Percentiles rank a stretch among this genome's conserved stretches.
phyloP scores from a whole-genome alignment of 1,140 invertebrate species.

The Trichonephila clavata region DNA sequence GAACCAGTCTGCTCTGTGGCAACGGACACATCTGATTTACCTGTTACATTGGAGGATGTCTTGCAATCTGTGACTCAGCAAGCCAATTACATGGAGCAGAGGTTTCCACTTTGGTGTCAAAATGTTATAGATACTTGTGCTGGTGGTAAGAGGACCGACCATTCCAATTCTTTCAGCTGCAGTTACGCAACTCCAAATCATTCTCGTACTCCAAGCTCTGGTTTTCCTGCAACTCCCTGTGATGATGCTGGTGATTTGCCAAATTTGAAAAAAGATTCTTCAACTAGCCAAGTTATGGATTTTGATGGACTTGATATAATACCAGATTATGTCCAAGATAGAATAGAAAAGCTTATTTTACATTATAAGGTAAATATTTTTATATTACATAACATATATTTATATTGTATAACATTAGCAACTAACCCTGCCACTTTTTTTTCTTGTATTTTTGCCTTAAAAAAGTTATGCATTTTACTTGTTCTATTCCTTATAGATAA shows the following conservation, averaged over 20 bases:
- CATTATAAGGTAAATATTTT: constrained; percentile 86
- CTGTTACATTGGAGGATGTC: background rate
- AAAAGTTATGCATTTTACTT: background rate
- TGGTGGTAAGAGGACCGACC: constrained; percentile 21
- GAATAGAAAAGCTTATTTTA: constrained; percentile 89
- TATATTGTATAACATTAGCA: background rate
- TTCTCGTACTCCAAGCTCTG: constrained; percentile 81
- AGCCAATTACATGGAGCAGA: background rate
- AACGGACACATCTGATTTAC: constrained; percentile 59
- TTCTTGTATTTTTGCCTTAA: background rate
- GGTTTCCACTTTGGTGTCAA: constrained; percentile 47
- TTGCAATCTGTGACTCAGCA: constrained; percentile 45
- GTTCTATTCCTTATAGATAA: too few relatives aligned
- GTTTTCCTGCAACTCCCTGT: constrained; percentile 79
- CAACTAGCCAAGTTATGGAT: constrained; percentile 82
- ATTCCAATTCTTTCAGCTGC: constrained; percentile 78
- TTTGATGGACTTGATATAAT: constrained; percentile 91
- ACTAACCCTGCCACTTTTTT: background rate
- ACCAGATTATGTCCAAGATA: constrained; percentile 88
- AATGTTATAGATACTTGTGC: constrained; percentile 64
- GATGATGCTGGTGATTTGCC: constrained; percentile 79
- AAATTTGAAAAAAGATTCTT: constrained; percentile 79
- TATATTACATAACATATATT: background rate
- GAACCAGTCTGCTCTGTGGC: background rate
- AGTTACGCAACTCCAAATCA: constrained; percentile 80